Base-by-base conservation (phyloP, 1,140 invertebrate genomes). In the Grapholita molesta region DNA sequence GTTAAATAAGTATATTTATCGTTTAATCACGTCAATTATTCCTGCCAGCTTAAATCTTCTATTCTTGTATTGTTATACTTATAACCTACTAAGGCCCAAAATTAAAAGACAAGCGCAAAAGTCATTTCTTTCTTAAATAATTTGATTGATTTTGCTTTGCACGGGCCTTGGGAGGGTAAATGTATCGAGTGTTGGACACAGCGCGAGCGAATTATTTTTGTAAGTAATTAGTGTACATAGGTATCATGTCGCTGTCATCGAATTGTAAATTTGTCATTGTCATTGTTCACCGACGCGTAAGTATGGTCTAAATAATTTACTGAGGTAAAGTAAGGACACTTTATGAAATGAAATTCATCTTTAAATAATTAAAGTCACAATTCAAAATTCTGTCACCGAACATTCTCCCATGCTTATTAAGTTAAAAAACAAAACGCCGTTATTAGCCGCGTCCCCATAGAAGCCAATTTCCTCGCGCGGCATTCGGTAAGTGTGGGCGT, bases 21-120 rank as follows among this genome's bases (percentile, higher is more conserved):
- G 23, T 61, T 30, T 15, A 61, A 61, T 11, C 15, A 28, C 15
- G 55, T 25, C 12, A 25, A 15, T 61, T 61, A 78, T 75, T 70
- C 71, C 71, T 75, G 74, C 76, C 76, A 76, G 72, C 70, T 70
- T 76, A 53, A 67, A 72, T 64, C 38, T 48, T 48, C 38, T 61
- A 32, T 28, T 25, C 23, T 24, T 24, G 30, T 30, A 32, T 57
- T 23, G 53, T 15, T 48, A 18, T n/a, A n/a, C n/a, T 48, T 48
- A 48, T 48, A 48, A 48, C 42, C 42, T 15, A 15, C 42, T 48
- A 48, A 48, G 42, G 8, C 42, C n/a, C 42, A 18, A 48, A 48
- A 21, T 48, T 9, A 48, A 21, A 48, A 48, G 8, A 21, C 12
- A 48, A 18, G 15, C 3, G 3, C 2, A n/a, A 3, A 42, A 48